A percentile compares a stretch with the other conserved stretches of the same genome.
Conservation (phyloP, 2,888 invertebrate genomes). For the Xiphydria camelus region DNA sequence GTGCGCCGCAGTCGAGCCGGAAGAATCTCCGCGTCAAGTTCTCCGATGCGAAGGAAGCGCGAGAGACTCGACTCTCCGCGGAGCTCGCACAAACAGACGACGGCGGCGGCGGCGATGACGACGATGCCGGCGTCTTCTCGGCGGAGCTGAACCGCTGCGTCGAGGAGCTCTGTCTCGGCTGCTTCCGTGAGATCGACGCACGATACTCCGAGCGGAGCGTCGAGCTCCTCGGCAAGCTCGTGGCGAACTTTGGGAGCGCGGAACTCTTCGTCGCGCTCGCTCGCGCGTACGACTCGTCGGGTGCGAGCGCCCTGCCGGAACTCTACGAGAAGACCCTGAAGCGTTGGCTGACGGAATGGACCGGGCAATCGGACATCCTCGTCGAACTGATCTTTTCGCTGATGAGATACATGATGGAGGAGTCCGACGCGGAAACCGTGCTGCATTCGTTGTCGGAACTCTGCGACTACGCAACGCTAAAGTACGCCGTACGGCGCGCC, state of each 20-base stretch:
- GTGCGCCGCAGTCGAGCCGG: constrained; percentile 53
- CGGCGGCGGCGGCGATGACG: too few species aligned
- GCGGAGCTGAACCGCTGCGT: constrained; percentile 59
- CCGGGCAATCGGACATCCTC: constrained; percentile 61
- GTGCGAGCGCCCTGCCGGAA: constrained; percentile 35
- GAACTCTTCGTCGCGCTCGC: constrained; percentile 60
- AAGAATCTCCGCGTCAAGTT: constrained; percentile 64
- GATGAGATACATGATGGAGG: constrained; percentile 61
- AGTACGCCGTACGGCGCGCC: constrained; percentile 38
- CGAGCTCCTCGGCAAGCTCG: constrained; percentile 61
- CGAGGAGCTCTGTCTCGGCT: constrained; percentile 59
- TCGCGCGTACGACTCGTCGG: constrained; percentile 40
- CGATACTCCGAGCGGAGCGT: constrained; percentile 57
- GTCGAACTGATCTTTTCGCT: constrained; percentile 69
- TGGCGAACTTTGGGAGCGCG: constrained; percentile 63
- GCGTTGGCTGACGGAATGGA: constrained; percentile 61
- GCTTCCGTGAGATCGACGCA: constrained; percentile 62
- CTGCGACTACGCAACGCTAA: constrained; percentile 35
- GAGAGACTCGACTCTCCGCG: constrained; percentile 25
- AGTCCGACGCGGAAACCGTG: constrained; percentile 61
- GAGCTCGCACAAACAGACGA: too few species aligned
- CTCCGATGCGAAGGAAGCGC: constrained; percentile 40
- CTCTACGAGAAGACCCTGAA: constrained; percentile 57
- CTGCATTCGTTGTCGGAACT: constrained; percentile 65
- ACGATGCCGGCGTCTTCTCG: constrained; percentile 52